Evolutionary conservation across 1,140 invertebrate species (phyloP), one percentile per base, ranked within the genome.

Genomic region (Nomia melanderi): DNA sequence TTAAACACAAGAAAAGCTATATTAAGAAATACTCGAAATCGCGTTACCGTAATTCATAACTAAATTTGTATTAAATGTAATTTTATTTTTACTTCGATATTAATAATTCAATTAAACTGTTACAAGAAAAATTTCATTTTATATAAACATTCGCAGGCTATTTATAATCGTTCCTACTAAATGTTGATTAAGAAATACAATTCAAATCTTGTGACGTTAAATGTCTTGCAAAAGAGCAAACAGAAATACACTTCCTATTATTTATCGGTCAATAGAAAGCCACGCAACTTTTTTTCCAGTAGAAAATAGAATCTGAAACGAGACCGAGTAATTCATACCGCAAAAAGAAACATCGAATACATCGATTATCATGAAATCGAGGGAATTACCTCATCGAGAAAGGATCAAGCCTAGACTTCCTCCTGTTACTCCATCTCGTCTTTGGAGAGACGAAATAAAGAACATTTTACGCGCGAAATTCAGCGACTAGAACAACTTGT

Each of bases 301-400:
- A 50, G 41, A 53, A 39, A 77, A 70, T 54, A 23, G 33, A 29
- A 29, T 29, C 56, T 62, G 29, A 2, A 11, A 60, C 14, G 29
- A 53, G 39, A 59, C 31, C 41, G 63, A 25, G 39, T 23, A 36
- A 59, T 29, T 14, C 2, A 33, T 50, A 20, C 14, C n/a, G 17
- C 9, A 25, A 9, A 50, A 47, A 67, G 25, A 56, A 60, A n/a
- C 20, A 41, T 11, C 56, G n/a, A 73, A 64, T 54, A 50, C 31
- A 17, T 50, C 29, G 23, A 53, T 64, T 14, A 8, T 39, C 44
- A 39, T 33, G 56, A 60, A 69, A 69, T 50, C 39, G 14, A 29
- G 39, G 39, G 33, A 59, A 50, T 41, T 27, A 60, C 64, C 27
- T 47, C 7, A 47, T 29, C 7, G 23, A 66, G 72, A 65, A 64